Evolutionary conservation across 92 coral and sea anemone genomes (phyloP).

Genomic region (Hydrozoanthus gracilis): DNA sequence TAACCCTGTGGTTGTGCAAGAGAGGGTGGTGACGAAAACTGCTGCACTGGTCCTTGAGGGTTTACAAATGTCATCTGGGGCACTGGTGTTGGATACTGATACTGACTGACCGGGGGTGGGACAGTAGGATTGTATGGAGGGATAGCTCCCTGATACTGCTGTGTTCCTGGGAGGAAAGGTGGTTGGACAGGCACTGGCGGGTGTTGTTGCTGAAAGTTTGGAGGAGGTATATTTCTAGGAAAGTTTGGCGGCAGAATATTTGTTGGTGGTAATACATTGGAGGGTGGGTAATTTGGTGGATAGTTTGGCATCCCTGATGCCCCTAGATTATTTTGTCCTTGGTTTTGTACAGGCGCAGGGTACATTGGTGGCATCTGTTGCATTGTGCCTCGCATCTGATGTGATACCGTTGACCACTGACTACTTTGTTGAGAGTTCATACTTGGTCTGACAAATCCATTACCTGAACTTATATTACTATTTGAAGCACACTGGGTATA

Average conservation of each 20-base stretch:
- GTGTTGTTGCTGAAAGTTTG: constrained; percentile 68
- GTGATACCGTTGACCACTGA: constrained; percentile 18
- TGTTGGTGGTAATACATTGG: constrained; percentile 72
- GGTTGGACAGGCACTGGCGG: constrained; percentile 22
- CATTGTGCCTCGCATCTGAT: constrained; percentile 22
- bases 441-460: not conserved
- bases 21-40: constrained; percentile 52
- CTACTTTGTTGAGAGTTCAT: constrained; percentile 32
- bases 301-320: constrained; percentile 36
- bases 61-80: constrained; percentile 14
- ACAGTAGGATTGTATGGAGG: constrained; percentile 52
- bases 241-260: constrained; percentile 75
- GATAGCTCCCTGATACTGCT: constrained; percentile 68
- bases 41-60: constrained; percentile 60
- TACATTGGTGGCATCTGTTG: constrained; percentile 24
- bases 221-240: constrained; percentile 79
- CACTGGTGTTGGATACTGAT: constrained; percentile 36
- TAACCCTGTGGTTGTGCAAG: constrained; percentile 39
- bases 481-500: not conserved
- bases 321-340: constrained; percentile 13
- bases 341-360: constrained; percentile 29
- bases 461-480: not conserved
- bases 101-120: constrained; percentile 40
- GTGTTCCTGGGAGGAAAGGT: constrained; percentile 26
- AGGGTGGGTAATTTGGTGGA: constrained; percentile 52